phyloP scores from a whole-genome alignment of 2,113 vertebrate genomes.

The Myrmecobius fasciatus region DNA sequence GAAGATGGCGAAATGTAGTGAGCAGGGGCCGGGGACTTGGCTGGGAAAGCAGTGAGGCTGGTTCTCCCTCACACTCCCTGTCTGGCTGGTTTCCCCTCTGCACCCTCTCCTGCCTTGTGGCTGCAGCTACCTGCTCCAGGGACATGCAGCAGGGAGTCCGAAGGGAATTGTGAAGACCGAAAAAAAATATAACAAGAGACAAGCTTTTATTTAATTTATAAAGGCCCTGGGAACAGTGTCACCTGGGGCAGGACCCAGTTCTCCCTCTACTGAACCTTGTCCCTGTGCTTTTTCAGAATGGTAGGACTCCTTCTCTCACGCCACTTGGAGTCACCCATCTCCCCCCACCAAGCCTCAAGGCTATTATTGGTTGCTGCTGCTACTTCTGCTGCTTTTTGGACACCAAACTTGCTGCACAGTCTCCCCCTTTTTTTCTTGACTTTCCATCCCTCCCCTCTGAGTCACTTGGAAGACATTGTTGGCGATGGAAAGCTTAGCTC shows the following conservation, averaged over 20 bases:
- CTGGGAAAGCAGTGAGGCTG: slow-evolving; percentile 63
- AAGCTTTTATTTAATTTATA: slow-evolving; percentile 81
- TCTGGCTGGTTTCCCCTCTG: slow-evolving; percentile 37
- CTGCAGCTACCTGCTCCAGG: background rate
- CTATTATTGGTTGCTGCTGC: slow-evolving; percentile 55
- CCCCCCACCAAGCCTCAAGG: background rate
- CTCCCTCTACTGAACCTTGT: slow-evolving; percentile 73
- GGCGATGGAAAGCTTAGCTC: slow-evolving; percentile 44
- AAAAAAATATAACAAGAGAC: slow-evolving; percentile 65
- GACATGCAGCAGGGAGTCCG: background rate
- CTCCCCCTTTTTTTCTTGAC: slow-evolving; percentile 43
- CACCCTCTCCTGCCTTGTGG: slow-evolving; percentile 52
- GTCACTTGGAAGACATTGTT: slow-evolving; percentile 13
- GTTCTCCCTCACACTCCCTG: slow-evolving; percentile 57
- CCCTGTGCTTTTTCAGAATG: slow-evolving; percentile 62
- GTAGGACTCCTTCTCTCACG: slow-evolving; percentile 35
- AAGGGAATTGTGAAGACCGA: slow-evolving; percentile 67
- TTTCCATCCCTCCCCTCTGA: slow-evolving; percentile 5
- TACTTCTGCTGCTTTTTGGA: slow-evolving; percentile 68
- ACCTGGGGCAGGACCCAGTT: slow-evolving; percentile 80
- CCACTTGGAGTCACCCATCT: slow-evolving; percentile 37
- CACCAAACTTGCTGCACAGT: slow-evolving; percentile 48
- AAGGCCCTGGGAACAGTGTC: slow-evolving; percentile 75
- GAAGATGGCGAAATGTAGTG: slow-evolving; percentile 63
- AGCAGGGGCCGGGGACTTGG: background rate